Evolutionary conservation across 2,888 invertebrate species (phyloP).

Genomic region (Hypomecis atomaria): DNA sequence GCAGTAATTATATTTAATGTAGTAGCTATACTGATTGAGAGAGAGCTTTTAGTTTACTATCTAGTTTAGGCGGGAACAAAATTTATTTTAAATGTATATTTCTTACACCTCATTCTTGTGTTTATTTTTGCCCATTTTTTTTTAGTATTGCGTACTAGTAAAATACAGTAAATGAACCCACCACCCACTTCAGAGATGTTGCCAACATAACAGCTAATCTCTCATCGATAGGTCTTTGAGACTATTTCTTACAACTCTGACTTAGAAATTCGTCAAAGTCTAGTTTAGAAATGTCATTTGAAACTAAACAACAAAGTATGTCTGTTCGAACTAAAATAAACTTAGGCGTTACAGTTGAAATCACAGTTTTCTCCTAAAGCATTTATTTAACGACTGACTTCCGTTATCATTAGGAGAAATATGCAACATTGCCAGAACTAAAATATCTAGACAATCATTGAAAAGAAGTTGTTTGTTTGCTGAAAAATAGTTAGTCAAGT

Average conservation of each 20-base stretch:
- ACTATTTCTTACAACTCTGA: not conserved
- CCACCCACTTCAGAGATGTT: not conserved
- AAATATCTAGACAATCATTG: conserved; percentile 9
- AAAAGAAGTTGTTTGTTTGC: conserved; percentile 12
- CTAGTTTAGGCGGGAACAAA: no score
- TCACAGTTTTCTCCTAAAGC: conserved; percentile 3
- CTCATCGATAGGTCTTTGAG: not conserved
- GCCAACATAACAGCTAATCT: conserved; percentile 8
- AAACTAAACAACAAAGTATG: not conserved
- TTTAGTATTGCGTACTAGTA: no score
- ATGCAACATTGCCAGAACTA: conserved; percentile 19
- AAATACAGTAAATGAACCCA: not conserved
- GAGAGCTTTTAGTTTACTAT: no score
- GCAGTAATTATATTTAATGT: no score
- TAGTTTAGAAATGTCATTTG: conserved; percentile 1
- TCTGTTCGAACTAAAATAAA: conserved; percentile 15
- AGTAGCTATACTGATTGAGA: no score
- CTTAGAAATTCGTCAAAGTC: conserved; percentile 3
- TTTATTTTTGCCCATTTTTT: no score
- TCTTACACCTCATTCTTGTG: no score
- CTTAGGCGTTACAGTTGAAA: conserved; percentile 1
- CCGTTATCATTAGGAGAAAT: conserved; percentile 10
- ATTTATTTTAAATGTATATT: no score
- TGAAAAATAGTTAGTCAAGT: conserved; percentile 5
- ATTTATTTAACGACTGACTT: conserved; percentile 18